A percentile compares a stretch with the other conserved stretches of the same genome.
Evolutionary conservation across 2,113 vertebrate genomes (phyloP).

Genomic region (Pipa parva): DNA sequence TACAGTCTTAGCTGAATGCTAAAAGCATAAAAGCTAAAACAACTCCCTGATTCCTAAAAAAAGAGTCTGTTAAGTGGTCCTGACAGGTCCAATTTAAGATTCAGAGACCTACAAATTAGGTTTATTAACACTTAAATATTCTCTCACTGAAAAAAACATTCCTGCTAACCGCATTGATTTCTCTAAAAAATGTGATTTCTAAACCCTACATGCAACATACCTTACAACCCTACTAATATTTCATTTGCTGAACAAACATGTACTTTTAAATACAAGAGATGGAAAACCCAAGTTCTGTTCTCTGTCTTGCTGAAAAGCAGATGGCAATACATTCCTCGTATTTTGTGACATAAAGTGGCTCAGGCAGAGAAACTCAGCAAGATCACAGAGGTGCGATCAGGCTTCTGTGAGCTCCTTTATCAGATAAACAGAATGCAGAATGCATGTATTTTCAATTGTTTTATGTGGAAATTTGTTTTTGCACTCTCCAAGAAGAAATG

Average conservation of each 20-base stretch:
- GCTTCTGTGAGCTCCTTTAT: too few species aligned
- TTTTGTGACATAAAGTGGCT: neutral
- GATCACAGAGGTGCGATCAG: neutral
- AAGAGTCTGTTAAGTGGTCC: too few species aligned
- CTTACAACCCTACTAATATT: constrained; percentile 6
- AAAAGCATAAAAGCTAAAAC: too few species aligned
- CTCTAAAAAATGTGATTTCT: constrained; percentile 10
- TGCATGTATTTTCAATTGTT: too few species aligned
- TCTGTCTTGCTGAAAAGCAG: constrained; percentile 10
- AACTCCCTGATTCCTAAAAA: too few species aligned
- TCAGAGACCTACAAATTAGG: neutral
- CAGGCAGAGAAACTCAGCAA: neutral
- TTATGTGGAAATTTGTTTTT: too few species aligned
- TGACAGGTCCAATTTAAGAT: neutral
- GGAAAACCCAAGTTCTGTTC: constrained; percentile 2
- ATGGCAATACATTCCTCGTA: neutral
- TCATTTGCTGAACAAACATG: constrained; percentile 19
- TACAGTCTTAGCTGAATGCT: too few species aligned
- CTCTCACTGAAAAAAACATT: neutral
- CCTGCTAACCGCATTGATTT: neutral
- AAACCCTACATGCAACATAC: constrained; percentile 15
- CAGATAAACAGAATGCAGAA: too few species aligned
- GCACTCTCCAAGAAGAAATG: too few species aligned
- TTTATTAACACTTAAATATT: neutral
- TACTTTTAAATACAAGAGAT: constrained; percentile 26